Percentiles rank a stretch among this genome's conserved stretches.
These are phyloP conservation scores for Brevimyrus niger DNA, from an alignment of 2,113 vertebrate species.

Conservation along the genomic window DNA sequence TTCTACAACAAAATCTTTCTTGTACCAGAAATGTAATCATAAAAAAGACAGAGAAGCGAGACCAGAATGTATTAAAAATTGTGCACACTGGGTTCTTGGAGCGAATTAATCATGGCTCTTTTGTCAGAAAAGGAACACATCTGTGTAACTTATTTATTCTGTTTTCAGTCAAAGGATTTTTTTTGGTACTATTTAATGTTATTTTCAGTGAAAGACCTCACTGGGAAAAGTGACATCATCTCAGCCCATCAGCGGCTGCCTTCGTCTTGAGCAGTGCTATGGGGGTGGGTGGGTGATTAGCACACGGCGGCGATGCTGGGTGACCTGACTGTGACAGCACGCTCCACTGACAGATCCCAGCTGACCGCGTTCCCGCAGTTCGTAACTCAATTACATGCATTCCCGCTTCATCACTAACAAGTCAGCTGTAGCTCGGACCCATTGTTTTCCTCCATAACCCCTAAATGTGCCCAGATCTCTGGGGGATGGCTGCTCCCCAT, in stretches of 20 bases:
- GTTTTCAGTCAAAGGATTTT: not conserved
- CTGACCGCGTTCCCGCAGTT: not conserved
- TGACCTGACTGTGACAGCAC: no score
- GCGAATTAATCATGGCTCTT: not conserved
- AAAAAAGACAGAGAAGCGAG: not conserved
- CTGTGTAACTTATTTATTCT: not conserved
- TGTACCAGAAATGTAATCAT: not conserved
- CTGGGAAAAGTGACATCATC: not conserved
- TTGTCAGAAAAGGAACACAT: conserved; percentile 6
- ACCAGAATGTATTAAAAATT: not conserved
- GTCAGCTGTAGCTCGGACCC: not conserved
- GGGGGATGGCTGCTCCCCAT: not conserved
- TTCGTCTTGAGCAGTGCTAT: not conserved
- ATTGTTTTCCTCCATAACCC: not conserved
- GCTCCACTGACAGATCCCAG: not conserved
- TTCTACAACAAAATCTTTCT: not conserved
- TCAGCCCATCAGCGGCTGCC: not conserved
- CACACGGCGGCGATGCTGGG: not conserved
- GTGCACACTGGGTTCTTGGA: not conserved
- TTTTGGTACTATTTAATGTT: not conserved
- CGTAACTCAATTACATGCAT: not conserved
- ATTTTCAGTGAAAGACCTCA: not conserved
- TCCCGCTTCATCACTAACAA: not conserved
- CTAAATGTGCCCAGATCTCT: not conserved
- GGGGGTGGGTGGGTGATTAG: not conserved